These are phyloP conservation scores for Drosophila helvetica DNA, from an alignment of 2,888 invertebrate species.

Conservation along the genomic window DNA sequence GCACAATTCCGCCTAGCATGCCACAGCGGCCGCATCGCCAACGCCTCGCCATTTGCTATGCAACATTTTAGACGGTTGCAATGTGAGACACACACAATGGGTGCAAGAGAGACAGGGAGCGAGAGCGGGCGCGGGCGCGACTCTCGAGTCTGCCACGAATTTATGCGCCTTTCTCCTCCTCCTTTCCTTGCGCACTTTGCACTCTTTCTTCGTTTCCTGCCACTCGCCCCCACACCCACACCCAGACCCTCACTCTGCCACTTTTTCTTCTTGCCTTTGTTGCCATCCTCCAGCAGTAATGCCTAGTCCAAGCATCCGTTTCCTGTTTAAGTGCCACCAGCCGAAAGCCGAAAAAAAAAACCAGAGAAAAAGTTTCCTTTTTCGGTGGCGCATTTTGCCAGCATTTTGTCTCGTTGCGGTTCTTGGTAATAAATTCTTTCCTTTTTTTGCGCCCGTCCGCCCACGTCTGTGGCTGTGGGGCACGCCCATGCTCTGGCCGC, in stretches of 20 bases:
- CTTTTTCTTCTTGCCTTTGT: constrained; percentile 15
- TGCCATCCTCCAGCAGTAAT: constrained; percentile 46
- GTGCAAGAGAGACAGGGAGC: constrained; percentile 8
- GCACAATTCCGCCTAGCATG: constrained; percentile 73
- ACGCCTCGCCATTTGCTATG: constrained; percentile 54
- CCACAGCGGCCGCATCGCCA: constrained; percentile 63
- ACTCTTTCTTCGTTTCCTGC: constrained; percentile 31
- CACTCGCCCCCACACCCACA: too few species aligned
- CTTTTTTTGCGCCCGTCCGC: constrained; percentile 20
- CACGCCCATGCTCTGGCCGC: constrained; percentile 32
- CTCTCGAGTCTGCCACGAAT: constrained; percentile 53
- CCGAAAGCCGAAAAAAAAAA: constrained; percentile 37
- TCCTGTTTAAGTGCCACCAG: constrained; percentile 75
- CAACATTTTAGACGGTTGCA: constrained; percentile 65
- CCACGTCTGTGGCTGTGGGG: constrained; percentile 61
- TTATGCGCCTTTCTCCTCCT: constrained; percentile 65
- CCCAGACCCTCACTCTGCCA: constrained; percentile 16
- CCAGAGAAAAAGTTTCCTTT: constrained; percentile 51
- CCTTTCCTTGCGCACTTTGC: constrained; percentile 64
- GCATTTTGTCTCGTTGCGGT: constrained; percentile 77
- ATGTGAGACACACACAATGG: constrained; percentile 21
- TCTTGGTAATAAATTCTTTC: constrained; percentile 79
- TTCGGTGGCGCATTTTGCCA: constrained; percentile 51
- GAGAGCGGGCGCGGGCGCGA: not conserved
- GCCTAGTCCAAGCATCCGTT: constrained; percentile 76